These are phyloP conservation scores for Lasioglossum oenotherae DNA, from an alignment of 2,888 invertebrate genomes.

Conservation along the genomic window DNA sequence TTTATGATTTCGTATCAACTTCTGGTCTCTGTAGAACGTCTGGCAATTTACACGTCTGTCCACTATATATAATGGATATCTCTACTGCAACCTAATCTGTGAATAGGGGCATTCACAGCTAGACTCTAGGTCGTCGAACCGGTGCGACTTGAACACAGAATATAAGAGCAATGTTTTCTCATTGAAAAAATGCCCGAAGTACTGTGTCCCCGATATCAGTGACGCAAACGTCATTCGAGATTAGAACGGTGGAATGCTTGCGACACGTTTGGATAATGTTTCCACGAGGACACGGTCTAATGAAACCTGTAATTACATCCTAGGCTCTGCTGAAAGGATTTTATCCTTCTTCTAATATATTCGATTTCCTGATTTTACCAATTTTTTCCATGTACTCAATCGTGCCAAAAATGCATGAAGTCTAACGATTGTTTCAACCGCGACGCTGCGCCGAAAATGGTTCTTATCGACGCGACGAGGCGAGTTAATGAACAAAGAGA, in stretches of 20 bases:
- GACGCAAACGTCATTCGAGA: neutral
- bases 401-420: neutral
- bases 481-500: neutral
- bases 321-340: neutral
- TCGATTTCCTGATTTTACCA: neutral
- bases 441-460: neutral
- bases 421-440: neutral
- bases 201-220: neutral
- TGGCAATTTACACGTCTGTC: neutral
- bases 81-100: neutral
- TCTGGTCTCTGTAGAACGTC: neutral
- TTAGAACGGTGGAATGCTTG: neutral
- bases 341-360: neutral
- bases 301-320: constrained; percentile 10
- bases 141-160: neutral
- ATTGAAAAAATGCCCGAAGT: neutral
- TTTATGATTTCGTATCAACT: neutral
- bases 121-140: neutral
- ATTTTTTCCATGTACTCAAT: no score
- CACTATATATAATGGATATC: neutral
- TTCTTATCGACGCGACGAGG: neutral
- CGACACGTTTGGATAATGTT: neutral
- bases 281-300: neutral
- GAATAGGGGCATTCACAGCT: neutral
- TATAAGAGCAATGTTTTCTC: neutral